phyloP scores from a whole-genome alignment of 2,113 vertebrate species.

The Limnothrissa miodon region DNA sequence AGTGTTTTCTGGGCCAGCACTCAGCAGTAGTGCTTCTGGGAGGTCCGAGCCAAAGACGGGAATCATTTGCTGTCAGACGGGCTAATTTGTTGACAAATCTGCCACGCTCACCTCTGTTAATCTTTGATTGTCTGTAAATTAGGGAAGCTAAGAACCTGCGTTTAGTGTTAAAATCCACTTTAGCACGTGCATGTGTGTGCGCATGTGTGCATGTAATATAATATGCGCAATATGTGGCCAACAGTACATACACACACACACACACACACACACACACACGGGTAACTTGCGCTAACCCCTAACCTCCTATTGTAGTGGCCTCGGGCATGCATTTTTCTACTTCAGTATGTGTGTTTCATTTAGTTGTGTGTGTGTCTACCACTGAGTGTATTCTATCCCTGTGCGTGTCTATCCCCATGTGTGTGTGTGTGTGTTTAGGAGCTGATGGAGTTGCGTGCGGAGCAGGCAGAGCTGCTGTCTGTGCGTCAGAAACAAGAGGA shows the following conservation, averaged over 20 bases:
- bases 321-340: no score
- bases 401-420: neutral
- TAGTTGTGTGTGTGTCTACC: neutral
- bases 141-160: neutral
- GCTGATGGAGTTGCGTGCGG: slow-evolving; percentile 67
- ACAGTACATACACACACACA: no score
- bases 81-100: slow-evolving; percentile 2
- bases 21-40: neutral
- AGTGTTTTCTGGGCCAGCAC: neutral
- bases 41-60: neutral
- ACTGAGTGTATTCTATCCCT: neutral
- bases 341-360: neutral
- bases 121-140: neutral
- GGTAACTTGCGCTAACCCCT: no score
- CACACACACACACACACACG: neutral
- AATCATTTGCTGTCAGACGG: neutral
- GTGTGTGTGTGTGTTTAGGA: slow-evolving; percentile 63
- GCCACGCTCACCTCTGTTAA: neutral
- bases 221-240: no score
- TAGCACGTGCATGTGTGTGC: neutral
- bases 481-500: slow-evolving; percentile 80
- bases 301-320: no score
- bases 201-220: no score
- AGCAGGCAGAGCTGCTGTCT: slow-evolving; percentile 70
- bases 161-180: neutral